Base-by-base conservation (phyloP, 1,140 invertebrate species). In the Drosophila sulfurigaster region DNA sequence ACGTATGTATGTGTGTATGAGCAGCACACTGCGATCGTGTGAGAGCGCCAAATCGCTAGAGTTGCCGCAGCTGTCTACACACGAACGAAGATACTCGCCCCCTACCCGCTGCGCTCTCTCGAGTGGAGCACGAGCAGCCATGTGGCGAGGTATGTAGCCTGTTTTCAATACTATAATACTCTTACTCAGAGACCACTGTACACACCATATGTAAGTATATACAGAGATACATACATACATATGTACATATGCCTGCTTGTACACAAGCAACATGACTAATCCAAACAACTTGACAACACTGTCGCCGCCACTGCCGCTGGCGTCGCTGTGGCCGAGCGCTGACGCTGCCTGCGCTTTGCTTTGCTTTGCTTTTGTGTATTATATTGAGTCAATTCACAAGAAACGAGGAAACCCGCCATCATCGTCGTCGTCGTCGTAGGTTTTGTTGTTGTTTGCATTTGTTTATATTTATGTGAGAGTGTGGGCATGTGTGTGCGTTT, bases 321-420 rank as follows among this genome's bases (percentile, higher is more conserved):
- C 70, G 70, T 77, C 46, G 59, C 28, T 75, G 57, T 52, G 77
- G 43, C 35, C 63, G 52, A 48, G 32, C 62, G 57, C 57, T 69
- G 57, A 69, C 65, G 65, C 41, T 78, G 75, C 70, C 60, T 75
- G 65, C 67, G 60, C 59, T 78, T 78, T 70, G 52, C 56, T 66
- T 76, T 78, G 60, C 59, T 78, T 78, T 70, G 52, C 56, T 66
- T 76, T 78, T 79, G 72, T 79, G 66, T 75, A 73, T 75, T 77
- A 69, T 76, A 81, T 74, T 88, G 75, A 88, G 86, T 89, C 86
- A 89, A 89, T 89, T 89, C 86, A 90, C 77, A 90, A 89, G 85
- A 89, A 89, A 89, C 86, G 86, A 89, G 85, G 85, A 90, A 89
- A 90, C 86, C 85, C 85, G 86, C 86, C 86, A 77, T 70, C 75